phyloP scores from a whole-genome alignment of 2,113 vertebrate species.

The Pelusios castaneus region DNA sequence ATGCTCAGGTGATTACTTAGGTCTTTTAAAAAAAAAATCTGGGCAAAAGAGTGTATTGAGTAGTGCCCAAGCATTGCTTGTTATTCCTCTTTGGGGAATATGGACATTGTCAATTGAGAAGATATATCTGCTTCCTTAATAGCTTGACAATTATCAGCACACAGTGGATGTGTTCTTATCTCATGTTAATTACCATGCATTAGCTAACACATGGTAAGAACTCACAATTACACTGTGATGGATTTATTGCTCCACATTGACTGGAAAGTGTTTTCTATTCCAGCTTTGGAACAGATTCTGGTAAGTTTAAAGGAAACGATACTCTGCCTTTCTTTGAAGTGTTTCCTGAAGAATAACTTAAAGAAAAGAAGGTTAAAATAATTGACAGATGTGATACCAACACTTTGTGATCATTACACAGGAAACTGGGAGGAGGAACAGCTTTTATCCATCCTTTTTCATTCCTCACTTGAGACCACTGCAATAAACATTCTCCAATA shows the following conservation, averaged over 20 bases:
- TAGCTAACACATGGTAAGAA: background rate
- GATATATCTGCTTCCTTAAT: background rate
- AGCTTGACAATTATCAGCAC: background rate
- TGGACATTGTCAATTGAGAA: background rate
- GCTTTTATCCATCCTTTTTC: background rate
- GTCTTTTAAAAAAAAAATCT: background rate
- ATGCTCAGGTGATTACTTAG: background rate
- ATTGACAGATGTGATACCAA: background rate
- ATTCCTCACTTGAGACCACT: background rate
- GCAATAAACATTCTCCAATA: background rate
- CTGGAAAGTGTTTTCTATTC: background rate
- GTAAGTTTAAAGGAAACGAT: background rate
- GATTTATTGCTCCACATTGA: too few species aligned
- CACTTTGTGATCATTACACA: background rate
- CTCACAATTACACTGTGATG: rapidly evolving
- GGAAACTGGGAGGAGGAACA: background rate
- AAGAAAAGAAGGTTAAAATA: rapidly evolving
- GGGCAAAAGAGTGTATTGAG: conserved; percentile 9
- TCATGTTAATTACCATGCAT: background rate
- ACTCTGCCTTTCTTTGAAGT: background rate
- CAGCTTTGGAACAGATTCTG: background rate
- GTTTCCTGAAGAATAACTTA: background rate
- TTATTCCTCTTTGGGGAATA: background rate
- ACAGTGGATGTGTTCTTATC: background rate
- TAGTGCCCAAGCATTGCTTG: background rate